A percentile compares a stretch with the other conserved stretches of the same genome.
Evolutionary conservation across 2,797 vertebrate species (phyloP).

Genomic region (Dicrostonyx torquatus): DNA sequence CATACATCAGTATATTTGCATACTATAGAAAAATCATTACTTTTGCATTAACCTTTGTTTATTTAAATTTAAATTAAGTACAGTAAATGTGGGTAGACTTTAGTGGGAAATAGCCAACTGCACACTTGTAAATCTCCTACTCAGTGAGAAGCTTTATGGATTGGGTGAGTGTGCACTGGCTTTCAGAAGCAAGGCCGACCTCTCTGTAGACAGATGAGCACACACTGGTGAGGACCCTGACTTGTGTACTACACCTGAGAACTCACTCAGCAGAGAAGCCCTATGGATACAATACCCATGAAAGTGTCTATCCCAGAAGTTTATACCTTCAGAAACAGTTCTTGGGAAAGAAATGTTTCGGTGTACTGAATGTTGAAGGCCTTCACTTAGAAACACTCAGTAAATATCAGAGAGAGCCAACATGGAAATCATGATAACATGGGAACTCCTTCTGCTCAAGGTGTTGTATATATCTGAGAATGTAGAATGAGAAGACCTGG

Average conservation of each 20-base stretch:
- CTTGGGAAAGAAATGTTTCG: neutral
- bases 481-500: neutral
- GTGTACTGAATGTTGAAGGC: neutral
- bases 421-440: neutral
- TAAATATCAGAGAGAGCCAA: neutral
- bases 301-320: neutral
- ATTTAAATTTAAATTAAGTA: neutral
- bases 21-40: neutral
- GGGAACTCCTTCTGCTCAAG: neutral
- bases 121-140: neutral
- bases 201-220: neutral
- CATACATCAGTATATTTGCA: neutral
- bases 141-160: neutral
- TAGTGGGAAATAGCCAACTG: neutral
- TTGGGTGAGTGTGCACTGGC: neutral
- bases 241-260: neutral
- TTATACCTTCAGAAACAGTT: neutral
- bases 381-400: neutral
- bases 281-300: neutral
- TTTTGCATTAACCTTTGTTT: neutral
- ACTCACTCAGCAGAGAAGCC: neutral
- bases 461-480: neutral
- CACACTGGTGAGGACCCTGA: neutral
- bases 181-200: neutral
- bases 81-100: neutral